phyloP scores from a whole-genome alignment of 2,888 invertebrate species.

The Oscheius sp. region DNA sequence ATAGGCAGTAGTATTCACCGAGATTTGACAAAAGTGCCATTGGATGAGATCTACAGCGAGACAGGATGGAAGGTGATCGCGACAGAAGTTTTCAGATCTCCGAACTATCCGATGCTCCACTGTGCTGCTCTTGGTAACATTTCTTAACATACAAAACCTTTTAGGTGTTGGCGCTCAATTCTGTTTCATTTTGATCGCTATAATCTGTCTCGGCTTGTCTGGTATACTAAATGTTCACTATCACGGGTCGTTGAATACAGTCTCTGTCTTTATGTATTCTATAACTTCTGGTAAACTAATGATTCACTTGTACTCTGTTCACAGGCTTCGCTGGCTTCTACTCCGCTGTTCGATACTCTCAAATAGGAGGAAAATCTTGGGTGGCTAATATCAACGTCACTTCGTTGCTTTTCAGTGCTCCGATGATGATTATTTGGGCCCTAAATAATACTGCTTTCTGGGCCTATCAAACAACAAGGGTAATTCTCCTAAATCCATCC shows the following conservation, averaged over 20 bases:
- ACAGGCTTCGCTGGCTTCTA: conserved; percentile 74
- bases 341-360: conserved; percentile 72
- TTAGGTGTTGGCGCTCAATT: conserved; percentile 74
- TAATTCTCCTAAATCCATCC: neutral
- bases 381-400: conserved; percentile 74
- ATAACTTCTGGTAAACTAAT: conserved; percentile 72
- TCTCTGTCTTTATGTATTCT: conserved; percentile 73
- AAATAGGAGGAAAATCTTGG: conserved; percentile 73
- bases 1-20: conserved; percentile 48
- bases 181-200: conserved; percentile 72
- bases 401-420: conserved; percentile 73
- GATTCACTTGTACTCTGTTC: conserved; percentile 26
- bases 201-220: conserved; percentile 73
- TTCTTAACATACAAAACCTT: conserved; percentile 19
- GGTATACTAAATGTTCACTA: conserved; percentile 74
- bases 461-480: conserved; percentile 73
- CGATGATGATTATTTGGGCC: conserved; percentile 74
- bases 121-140: conserved; percentile 73
- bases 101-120: conserved; percentile 72
- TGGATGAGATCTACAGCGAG: conserved; percentile 71
- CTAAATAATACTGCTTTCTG: conserved; percentile 74
- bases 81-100: conserved; percentile 74
- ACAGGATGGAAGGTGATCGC: conserved; percentile 75
- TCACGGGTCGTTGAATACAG: conserved; percentile 73
- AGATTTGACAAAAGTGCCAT: conserved; percentile 68